Evolutionary conservation across 2,797 vertebrate genomes (phyloP).

Genomic region (Oreochromis grahami): DNA sequence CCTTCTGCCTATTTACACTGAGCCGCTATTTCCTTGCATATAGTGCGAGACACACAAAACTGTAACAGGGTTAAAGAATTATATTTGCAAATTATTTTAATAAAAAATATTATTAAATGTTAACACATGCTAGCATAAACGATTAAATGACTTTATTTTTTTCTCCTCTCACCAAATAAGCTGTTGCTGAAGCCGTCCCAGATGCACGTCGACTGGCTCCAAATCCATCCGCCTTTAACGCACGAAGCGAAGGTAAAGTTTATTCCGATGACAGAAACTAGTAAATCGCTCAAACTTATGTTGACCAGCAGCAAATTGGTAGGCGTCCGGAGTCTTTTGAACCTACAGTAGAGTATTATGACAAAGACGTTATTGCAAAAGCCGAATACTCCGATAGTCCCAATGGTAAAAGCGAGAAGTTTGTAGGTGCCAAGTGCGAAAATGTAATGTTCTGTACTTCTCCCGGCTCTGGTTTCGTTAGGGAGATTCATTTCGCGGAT

Average conservation of each 20-base stretch:
- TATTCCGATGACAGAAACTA: conserved; percentile 83
- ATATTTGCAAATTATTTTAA: background rate
- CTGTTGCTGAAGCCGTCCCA: conserved; percentile 96
- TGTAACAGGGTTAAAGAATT: background rate
- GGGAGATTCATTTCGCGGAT: conserved; percentile 69
- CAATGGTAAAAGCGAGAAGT: conserved; percentile 83
- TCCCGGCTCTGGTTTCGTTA: conserved; percentile 62
- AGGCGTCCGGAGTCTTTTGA: conserved; percentile 84
- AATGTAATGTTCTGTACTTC: conserved; percentile 36
- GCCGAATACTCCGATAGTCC: conserved; percentile 82
- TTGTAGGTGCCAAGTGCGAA: conserved; percentile 84
- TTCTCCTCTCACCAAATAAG: conserved; percentile 84
- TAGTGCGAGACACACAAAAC: background rate
- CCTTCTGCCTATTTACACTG: background rate
- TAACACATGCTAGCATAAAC: background rate
- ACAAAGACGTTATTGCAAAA: conserved; percentile 86
- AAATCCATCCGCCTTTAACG: conserved; percentile 83
- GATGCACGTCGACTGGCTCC: conserved; percentile 82
- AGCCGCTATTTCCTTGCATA: background rate
- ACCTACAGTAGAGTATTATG: conserved; percentile 82
- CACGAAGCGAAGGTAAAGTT: conserved; percentile 88
- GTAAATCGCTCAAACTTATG: conserved; percentile 87
- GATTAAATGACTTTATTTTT: background rate
- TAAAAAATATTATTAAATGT: background rate
- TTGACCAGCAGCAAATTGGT: conserved; percentile 84